Conservation (phyloP, 2,797 vertebrate species). For the Pseudochirops corinnae region DNA sequence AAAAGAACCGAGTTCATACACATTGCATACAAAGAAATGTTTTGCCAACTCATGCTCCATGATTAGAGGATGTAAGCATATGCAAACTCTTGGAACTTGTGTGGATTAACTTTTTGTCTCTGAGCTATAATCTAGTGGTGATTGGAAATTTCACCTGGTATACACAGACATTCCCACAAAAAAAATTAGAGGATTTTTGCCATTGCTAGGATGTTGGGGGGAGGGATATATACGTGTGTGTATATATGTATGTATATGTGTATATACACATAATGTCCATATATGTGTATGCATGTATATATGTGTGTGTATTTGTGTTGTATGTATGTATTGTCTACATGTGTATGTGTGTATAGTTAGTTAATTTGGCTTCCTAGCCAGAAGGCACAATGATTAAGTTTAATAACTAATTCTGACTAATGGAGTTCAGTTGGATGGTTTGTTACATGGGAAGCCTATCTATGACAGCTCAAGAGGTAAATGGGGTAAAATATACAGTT, state of each 20-base stretch:
- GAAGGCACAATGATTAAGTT: not conserved
- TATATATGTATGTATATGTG: not conserved
- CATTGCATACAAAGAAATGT: not conserved
- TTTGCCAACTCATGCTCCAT: not conserved
- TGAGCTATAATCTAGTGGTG: not conserved
- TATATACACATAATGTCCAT: not conserved
- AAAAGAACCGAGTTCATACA: not conserved
- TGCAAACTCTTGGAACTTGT: not conserved
- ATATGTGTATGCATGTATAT: not conserved
- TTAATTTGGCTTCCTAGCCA: not conserved
- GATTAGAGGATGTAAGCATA: not conserved
- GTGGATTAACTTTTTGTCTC: not conserved
- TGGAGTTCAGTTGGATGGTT: not conserved
- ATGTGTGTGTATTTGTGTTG: too few species aligned
- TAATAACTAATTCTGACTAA: not conserved
- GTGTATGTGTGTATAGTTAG: not conserved
- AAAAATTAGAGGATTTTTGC: not conserved
- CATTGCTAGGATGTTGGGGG: not conserved
- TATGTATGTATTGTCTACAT: too few species aligned
- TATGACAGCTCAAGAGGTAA: not conserved
- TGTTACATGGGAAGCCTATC: not conserved
- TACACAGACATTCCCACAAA: not conserved
- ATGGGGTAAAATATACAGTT: not conserved
- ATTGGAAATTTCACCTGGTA: not conserved
- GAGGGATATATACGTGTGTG: not conserved